Conservation (phyloP, 2,888 invertebrate species). For the Xanthorhoe designata region DNA sequence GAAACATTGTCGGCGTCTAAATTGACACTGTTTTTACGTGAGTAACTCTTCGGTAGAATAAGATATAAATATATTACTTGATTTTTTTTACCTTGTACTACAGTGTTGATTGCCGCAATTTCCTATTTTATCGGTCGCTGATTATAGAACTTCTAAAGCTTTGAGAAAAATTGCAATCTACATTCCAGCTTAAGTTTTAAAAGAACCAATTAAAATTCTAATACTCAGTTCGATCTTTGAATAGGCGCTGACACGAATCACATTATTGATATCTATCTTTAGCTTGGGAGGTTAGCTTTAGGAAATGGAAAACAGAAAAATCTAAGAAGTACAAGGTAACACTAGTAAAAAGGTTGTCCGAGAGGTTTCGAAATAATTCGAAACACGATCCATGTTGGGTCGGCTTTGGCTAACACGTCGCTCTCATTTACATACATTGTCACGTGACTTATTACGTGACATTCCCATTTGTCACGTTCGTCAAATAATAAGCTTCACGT, state of each 20-base stretch:
- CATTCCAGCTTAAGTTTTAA: constrained; percentile 1
- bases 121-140: neutral
- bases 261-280: constrained; percentile 26
- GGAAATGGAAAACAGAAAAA: constrained; percentile 5
- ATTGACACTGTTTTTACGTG: no score
- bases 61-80: no score
- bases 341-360: constrained; percentile 4
- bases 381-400: constrained; percentile 21
- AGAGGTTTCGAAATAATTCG: constrained; percentile 15
- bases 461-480: constrained; percentile 11
- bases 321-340: neutral
- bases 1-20: no score
- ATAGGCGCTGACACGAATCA: constrained; percentile 23
- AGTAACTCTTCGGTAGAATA: no score
- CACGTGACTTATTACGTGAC: constrained; percentile 18
- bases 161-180: neutral
- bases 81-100: no score
- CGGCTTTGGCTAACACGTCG: constrained; percentile 17
- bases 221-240: constrained; percentile 14
- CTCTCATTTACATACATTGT: constrained; percentile 24
- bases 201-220: constrained; percentile 31
- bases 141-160: neutral
- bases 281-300: constrained; percentile 8
- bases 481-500: constrained; percentile 12
- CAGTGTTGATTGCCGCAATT: neutral